These are phyloP conservation scores for Meandrina meandrites DNA, from an alignment of 92 coral and sea anemone species.

Conservation along the genomic window DNA sequence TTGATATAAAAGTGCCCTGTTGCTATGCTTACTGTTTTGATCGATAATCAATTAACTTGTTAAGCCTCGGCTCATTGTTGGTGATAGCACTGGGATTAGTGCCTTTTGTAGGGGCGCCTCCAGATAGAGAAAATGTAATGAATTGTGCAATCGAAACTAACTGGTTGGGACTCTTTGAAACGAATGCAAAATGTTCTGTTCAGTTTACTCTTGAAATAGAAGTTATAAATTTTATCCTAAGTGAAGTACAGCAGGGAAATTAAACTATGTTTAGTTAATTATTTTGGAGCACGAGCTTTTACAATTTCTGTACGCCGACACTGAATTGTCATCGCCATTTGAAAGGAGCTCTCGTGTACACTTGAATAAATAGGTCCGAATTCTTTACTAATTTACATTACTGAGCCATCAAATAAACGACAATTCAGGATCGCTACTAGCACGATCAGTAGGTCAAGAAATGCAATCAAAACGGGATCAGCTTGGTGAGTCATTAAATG, in stretches of 20 bases:
- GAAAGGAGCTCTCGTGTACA: background rate
- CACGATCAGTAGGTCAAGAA: background rate
- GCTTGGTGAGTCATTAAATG: background rate
- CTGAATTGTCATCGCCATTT: background rate
- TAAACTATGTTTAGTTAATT: background rate
- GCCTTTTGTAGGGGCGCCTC: conserved; percentile 3
- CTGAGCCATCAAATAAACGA: background rate
- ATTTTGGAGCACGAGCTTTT: background rate
- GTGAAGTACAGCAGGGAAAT: no score
- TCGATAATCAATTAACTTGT: background rate
- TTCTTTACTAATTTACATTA: background rate
- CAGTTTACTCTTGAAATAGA: background rate
- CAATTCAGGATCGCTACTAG: background rate
- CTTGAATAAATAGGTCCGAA: background rate
- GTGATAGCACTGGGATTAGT: conserved; percentile 23
- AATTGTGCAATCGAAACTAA: background rate
- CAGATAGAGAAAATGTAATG: background rate
- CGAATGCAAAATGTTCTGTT: background rate
- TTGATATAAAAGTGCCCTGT: background rate
- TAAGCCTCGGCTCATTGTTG: background rate
- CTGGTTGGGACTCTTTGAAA: background rate
- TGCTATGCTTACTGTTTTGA: conserved; percentile 20
- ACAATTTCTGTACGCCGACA: background rate
- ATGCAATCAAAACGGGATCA: background rate
- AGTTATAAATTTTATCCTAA: background rate